A percentile compares a stretch with the other conserved stretches of the same genome.
These are phyloP conservation scores for Mya arenaria DNA, from an alignment of 1,140 invertebrate genomes.

Conservation along the genomic window DNA sequence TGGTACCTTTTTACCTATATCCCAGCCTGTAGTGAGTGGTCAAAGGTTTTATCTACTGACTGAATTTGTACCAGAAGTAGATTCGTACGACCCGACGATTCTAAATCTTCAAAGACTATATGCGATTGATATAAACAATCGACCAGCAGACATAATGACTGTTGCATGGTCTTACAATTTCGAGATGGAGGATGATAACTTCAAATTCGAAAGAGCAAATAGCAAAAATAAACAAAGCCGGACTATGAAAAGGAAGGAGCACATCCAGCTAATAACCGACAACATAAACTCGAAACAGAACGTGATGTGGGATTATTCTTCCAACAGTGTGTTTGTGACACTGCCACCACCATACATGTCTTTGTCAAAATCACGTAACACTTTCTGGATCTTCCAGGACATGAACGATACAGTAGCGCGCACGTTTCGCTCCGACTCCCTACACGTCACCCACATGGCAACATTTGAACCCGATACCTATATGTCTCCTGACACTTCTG, in stretches of 20 bases:
- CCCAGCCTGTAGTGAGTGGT: constrained; percentile 43
- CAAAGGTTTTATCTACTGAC: constrained; percentile 38
- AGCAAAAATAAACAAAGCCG: background rate
- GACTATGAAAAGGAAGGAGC: background rate
- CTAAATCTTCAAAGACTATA: constrained; percentile 37
- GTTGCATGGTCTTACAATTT: constrained; percentile 44
- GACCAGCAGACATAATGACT: constrained; percentile 47
- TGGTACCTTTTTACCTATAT: constrained; percentile 40
- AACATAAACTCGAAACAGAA: constrained; percentile 19
- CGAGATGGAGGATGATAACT: constrained; percentile 10
- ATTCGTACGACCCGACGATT: constrained; percentile 3
- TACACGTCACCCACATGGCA: constrained; percentile 30
- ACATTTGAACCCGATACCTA: constrained; percentile 32
- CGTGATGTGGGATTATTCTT: constrained; percentile 18
- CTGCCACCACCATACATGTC: constrained; percentile 26
- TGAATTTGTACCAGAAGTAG: constrained; percentile 39
- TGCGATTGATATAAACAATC: constrained; percentile 33
- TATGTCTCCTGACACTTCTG: background rate
- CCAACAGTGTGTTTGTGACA: constrained; percentile 10
- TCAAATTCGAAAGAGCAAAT: background rate
- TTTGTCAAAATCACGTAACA: background rate
- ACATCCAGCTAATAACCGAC: background rate
- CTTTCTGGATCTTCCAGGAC: constrained; percentile 35
- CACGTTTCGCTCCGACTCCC: background rate
- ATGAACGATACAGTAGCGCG: background rate